phyloP scores from a whole-genome alignment of 2,113 vertebrate genomes.

The Lepus timidus region DNA sequence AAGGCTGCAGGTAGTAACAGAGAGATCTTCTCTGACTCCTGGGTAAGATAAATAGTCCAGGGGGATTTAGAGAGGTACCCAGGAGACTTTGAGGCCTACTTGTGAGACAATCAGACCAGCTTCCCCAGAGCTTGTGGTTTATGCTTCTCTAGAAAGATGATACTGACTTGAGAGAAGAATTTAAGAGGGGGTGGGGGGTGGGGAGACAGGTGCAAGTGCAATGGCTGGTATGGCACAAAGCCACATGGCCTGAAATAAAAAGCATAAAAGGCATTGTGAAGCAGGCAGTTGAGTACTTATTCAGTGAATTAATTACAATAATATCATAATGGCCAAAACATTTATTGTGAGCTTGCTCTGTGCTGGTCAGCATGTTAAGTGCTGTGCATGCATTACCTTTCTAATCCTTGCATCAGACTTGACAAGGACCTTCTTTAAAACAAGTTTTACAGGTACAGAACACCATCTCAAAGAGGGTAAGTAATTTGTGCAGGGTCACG shows the following conservation, averaged over 20 bases:
- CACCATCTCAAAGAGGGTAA: neutral
- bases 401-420: neutral
- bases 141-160: conserved; percentile 27
- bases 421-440: conserved; percentile 27
- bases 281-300: conserved; percentile 28
- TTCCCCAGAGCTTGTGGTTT: neutral
- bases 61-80: neutral
- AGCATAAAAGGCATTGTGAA: neutral
- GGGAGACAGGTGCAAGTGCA: neutral
- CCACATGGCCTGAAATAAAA: conserved; percentile 26
- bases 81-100: neutral
- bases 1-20: neutral
- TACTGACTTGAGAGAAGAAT: neutral
- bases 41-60: neutral
- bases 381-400: neutral
- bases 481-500: neutral
- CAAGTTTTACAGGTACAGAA: neutral
- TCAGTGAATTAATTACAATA: conserved; percentile 59
- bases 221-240: neutral
- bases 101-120: neutral
- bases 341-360: conserved; percentile 34
- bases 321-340: conserved; percentile 33
- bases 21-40: neutral
- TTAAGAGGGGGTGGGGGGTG: neutral
- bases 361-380: conserved; percentile 4